Conservation (phyloP, 1,140 invertebrate genomes). For the Bombus soroeensis region DNA sequence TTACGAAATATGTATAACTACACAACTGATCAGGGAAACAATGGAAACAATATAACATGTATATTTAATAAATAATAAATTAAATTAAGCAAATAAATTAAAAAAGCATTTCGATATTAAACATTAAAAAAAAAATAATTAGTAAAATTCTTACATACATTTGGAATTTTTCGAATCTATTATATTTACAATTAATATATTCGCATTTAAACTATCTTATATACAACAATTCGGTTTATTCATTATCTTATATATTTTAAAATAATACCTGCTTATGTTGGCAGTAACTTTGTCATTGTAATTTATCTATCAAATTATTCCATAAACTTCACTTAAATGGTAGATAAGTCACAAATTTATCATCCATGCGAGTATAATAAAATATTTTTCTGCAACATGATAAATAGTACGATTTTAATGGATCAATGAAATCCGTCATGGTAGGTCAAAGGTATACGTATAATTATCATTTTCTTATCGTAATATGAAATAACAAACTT, state of each 20-base stretch:
- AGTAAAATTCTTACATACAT: not conserved
- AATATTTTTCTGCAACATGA: not conserved
- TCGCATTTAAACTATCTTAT: not conserved
- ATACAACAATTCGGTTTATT: not conserved
- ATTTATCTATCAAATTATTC: conserved; percentile 22
- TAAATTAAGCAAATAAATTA: not conserved
- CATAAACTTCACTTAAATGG: not conserved
- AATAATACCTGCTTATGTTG: not conserved
- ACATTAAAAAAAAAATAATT: not conserved
- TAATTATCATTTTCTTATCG: conserved; percentile 21
- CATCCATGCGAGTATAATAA: not conserved
- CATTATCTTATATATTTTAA: not conserved
- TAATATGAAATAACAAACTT: not conserved
- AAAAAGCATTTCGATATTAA: not conserved
- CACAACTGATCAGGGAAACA: not conserved
- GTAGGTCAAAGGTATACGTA: conserved; percentile 25
- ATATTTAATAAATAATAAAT: not conserved
- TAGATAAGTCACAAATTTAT: conserved; percentile 17
- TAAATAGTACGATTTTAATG: conserved; percentile 14
- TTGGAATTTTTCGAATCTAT: not conserved
- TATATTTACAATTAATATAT: not conserved
- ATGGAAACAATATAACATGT: not conserved
- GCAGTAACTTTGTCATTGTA: not conserved
- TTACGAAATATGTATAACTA: not conserved
- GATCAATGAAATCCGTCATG: conserved; percentile 29